Evolutionary conservation across 1,140 invertebrate species (phyloP), one percentile per base, ranked within the genome.

Genomic region (Drosophila kurseongensis): DNA sequence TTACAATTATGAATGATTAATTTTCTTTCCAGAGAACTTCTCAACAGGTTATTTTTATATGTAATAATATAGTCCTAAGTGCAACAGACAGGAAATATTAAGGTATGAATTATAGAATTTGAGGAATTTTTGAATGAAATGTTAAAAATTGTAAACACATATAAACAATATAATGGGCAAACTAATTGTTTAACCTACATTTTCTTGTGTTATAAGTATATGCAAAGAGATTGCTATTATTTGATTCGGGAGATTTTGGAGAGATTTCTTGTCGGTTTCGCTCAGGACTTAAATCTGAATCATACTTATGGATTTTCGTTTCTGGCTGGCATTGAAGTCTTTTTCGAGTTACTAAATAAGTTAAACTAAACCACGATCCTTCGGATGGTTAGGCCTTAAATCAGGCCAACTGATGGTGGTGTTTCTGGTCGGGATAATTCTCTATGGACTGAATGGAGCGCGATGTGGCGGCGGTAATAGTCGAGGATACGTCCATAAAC

Each of bases 401-500:
- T 86, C 72, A 86, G 71, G 84, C 83, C 63, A 86, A 62, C 55
- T 78, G 76, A 58, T 88, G 78, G 65, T 85, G 78, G 68, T 90
- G 83, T 61, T 92, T 91, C 47, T 90, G 88, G 45, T 91, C 91
- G 10, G 86, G 88, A 75, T 90, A 92, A 45, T 92, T 92, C 47
- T 92, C 91, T 67, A 92, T 92, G 4, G 91, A 92, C 56, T 92
- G 91, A 52, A 92, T 92, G 8, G 90, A 92, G 16, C 82, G 85
- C 18, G 91, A 92, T 44, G 92, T 92, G 42, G 90, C 86, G 13
- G 81, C 90, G 60, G 93, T 89, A 36, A 92, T 94, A 13, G 93
- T 93, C 47, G 91, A 92, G 2, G 94, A 93, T 23, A 94, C 84
- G 61, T 94, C 93, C 90, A 95, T 95, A 63, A 94, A 93, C 62